A percentile compares a stretch with the other conserved stretches of the same genome.
Conservation (phyloP, 2,797 vertebrate species). For the Smutsia gigantea region DNA sequence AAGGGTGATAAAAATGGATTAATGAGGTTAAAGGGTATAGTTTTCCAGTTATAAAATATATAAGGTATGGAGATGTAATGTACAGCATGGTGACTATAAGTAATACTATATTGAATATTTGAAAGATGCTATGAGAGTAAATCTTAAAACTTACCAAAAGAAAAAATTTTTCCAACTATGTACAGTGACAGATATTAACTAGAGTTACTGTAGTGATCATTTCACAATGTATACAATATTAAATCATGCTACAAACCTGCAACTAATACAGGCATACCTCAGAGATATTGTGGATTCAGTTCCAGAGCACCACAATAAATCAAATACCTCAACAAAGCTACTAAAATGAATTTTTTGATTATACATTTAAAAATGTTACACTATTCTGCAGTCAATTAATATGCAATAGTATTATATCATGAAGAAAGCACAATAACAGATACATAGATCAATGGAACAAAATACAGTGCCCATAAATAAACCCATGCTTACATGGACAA, state of each 20-base stretch:
- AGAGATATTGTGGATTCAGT: no score
- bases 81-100: neutral
- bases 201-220: neutral
- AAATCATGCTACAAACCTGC: neutral
- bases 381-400: no score
- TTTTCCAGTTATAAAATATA: neutral
- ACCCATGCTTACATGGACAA: no score
- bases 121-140: neutral
- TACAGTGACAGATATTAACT: neutral
- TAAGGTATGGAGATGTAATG: neutral
- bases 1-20: neutral
- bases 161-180: neutral
- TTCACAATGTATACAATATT: neutral
- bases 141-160: neutral
- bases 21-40: neutral
- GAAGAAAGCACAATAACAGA: no score
- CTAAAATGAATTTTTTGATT: no score
- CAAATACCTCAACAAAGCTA: no score
- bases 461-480: no score
- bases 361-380: no score
- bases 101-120: neutral
- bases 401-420: no score
- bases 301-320: no score
- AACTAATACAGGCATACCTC: neutral
- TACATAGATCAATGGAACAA: no score